Evolutionary conservation across 2,113 vertebrate genomes (phyloP).

Genomic region (Pelecanoides urinatrix): DNA sequence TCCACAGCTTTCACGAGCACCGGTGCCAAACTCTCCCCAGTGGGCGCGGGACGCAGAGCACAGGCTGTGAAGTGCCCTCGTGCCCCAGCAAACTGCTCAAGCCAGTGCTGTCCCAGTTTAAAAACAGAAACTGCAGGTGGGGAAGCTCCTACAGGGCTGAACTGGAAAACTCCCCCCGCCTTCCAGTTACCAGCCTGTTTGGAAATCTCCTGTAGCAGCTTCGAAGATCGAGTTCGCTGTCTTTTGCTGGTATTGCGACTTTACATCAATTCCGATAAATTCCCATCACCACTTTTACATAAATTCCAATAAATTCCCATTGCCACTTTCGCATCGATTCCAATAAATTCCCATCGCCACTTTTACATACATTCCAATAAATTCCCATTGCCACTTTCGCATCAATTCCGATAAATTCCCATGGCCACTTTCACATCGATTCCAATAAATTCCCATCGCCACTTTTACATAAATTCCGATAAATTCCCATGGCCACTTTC

Average conservation of each 20-base stretch:
- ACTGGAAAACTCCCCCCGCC: neutral
- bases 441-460: neutral
- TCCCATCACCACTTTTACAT: neutral
- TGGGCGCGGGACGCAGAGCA: neutral
- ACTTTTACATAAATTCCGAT: accelerated
- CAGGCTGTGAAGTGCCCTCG: neutral
- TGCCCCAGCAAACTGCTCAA: neutral
- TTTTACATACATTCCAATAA: accelerated
- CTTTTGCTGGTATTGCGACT: neutral
- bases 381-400: accelerated
- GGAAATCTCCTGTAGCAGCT: neutral
- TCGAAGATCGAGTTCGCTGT: accelerated
- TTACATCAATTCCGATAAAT: neutral
- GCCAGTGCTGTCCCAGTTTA: accelerated
- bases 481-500: accelerated
- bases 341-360: accelerated
- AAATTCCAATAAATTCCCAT: accelerated
- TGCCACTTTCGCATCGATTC: accelerated
- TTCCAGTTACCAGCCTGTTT: neutral
- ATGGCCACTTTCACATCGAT: accelerated
- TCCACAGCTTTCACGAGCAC: accelerated
- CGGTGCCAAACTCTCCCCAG: accelerated
- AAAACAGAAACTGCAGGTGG: neutral
- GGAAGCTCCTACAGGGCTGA: neutral
- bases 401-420: neutral